phyloP scores from a whole-genome alignment of 1,140 invertebrate species.

The Branchinecta lindahli region DNA sequence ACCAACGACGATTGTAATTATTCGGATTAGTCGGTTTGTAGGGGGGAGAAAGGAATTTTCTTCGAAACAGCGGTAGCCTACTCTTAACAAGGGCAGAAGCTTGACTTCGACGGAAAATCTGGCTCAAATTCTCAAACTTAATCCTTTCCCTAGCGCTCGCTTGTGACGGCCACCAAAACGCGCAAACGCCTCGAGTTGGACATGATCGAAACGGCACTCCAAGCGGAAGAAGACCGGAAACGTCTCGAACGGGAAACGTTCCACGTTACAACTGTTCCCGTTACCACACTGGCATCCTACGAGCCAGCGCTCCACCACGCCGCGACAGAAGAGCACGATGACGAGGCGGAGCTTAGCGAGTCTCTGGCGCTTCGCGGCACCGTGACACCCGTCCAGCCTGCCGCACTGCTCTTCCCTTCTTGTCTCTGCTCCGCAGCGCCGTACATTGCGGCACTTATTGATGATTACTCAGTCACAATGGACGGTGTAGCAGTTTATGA shows the following conservation, averaged over 20 bases:
- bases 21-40: no score
- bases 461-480: constrained; percentile 86
- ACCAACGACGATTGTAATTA: no score
- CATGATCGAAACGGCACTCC: constrained; percentile 80
- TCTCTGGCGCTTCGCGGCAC: constrained; percentile 28
- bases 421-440: constrained; percentile 86
- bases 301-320: constrained; percentile 72
- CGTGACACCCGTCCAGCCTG: constrained; percentile 54
- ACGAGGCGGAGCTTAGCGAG: constrained; percentile 30
- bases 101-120: no score
- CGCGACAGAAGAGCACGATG: constrained; percentile 66
- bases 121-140: background rate
- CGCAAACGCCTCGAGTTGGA: constrained; percentile 97
- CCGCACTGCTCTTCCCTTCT: constrained; percentile 90
- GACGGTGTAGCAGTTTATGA: constrained; percentile 83
- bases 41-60: no score
- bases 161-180: constrained; percentile 96
- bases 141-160: constrained; percentile 52
- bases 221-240: constrained; percentile 90
- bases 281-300: constrained; percentile 85
- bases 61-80: no score
- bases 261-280: constrained; percentile 87
- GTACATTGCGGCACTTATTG: constrained; percentile 81
- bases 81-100: no score
- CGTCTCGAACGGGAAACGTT: constrained; percentile 86